Percentiles rank a stretch among this genome's conserved stretches.
Evolutionary conservation across 2,797 vertebrate species (phyloP).

Genomic region (Channa striata): DNA sequence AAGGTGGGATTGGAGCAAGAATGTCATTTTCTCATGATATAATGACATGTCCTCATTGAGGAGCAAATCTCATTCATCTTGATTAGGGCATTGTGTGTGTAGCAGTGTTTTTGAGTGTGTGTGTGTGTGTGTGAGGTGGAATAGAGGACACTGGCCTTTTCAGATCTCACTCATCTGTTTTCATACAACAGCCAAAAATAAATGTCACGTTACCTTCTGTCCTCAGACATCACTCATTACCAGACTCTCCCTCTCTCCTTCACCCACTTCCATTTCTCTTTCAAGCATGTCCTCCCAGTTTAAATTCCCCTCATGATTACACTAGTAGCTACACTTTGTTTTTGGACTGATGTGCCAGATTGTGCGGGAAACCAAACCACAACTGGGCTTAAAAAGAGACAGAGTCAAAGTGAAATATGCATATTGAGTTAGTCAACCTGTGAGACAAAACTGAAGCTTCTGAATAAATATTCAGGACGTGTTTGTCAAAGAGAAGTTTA

Average conservation of each 20-base stretch:
- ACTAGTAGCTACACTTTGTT: constrained; percentile 18
- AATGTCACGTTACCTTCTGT: constrained; percentile 43
- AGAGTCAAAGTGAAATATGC: constrained; percentile 42
- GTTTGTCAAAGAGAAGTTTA: constrained; percentile 26
- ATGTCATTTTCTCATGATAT: constrained; percentile 60
- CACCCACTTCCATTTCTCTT: constrained; percentile 19
- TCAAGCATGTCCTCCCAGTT: constrained; percentile 9
- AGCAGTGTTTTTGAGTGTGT: constrained; percentile 3
- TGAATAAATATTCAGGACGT: constrained; percentile 33
- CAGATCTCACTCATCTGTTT: constrained; percentile 44
- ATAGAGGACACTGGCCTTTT: constrained; percentile 54
- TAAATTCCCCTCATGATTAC: constrained; percentile 21
- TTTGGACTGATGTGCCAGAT: constrained; percentile 38
- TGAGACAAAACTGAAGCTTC: constrained; percentile 22
- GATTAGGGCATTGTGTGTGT: constrained; percentile 43
- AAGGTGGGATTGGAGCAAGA: constrained; percentile 42
- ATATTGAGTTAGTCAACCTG: constrained; percentile 39
- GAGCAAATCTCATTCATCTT: constrained; percentile 64
- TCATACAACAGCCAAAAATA: constrained; percentile 44
- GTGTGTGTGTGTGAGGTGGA: constrained; percentile 37
- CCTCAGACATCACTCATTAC: constrained; percentile 36
- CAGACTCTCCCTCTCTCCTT: constrained; percentile 16
- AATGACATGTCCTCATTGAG: constrained; percentile 50
- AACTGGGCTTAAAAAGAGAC: constrained; percentile 40
- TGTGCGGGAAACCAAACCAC: constrained; percentile 39